Conservation (phyloP, 92 coral and sea anemone species). For the Siderastrea radians region DNA sequence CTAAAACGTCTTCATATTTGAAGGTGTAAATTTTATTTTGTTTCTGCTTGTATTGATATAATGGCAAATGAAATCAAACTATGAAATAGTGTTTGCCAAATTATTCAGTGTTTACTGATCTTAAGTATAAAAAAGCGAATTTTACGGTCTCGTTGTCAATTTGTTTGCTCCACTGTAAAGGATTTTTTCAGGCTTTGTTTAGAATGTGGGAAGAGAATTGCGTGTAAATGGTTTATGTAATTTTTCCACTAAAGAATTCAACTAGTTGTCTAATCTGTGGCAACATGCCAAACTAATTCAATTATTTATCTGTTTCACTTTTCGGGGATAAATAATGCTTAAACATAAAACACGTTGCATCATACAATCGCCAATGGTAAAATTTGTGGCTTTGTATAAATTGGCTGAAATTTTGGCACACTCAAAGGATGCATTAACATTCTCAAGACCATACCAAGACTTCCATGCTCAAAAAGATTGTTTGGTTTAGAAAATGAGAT, state of each 20-base stretch:
- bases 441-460: background rate
- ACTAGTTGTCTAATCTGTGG: conserved; percentile 28
- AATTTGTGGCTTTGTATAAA: conserved; percentile 6
- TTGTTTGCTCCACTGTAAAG: background rate
- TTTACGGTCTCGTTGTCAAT: background rate
- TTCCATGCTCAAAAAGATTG: background rate
- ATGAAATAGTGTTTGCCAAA: conserved; percentile 1
- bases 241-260: conserved; percentile 30
- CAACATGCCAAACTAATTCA: conserved; percentile 40
- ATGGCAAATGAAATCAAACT: conserved; percentile 5
- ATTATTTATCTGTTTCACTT: conserved; percentile 40
- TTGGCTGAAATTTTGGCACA: conserved; percentile 3
- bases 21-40: background rate
- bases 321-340: background rate
- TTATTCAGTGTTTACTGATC: background rate
- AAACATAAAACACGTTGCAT: background rate
- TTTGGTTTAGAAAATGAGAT: conserved; percentile 25
- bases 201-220: background rate
- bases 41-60: background rate
- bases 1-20: conserved; percentile 7
- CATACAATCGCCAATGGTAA: background rate
- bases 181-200: background rate
- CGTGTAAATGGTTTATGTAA: background rate
- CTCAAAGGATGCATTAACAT: background rate
- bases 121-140: background rate